These are phyloP conservation scores for Macrotis lagotis DNA, from an alignment of 2,113 vertebrate species.

Conservation along the genomic window DNA sequence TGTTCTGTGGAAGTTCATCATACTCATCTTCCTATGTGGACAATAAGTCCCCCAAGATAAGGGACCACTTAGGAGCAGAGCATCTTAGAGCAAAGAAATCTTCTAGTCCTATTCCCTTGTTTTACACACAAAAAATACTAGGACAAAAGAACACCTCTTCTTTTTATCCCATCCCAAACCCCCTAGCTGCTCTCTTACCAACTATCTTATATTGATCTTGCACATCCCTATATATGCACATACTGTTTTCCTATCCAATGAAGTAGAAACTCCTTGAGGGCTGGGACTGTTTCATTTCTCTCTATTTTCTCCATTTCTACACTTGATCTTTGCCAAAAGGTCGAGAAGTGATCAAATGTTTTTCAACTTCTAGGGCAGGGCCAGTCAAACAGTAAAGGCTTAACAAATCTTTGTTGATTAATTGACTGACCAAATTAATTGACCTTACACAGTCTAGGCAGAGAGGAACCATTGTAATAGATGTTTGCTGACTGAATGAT, in stretches of 20 bases:
- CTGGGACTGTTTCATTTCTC: not conserved
- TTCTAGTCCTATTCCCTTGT: not conserved
- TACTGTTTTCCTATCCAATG: not conserved
- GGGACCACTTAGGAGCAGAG: not conserved
- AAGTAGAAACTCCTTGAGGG: constrained; percentile 3
- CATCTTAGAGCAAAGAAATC: not conserved
- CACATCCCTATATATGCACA: not conserved
- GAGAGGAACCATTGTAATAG: constrained; percentile 24
- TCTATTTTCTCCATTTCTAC: too few species aligned
- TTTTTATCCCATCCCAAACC: too few species aligned
- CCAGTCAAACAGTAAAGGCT: not conserved
- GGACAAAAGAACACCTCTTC: not conserved
- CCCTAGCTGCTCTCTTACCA: not conserved
- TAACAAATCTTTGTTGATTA: not conserved
- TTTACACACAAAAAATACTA: not conserved
- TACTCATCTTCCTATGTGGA: not conserved
- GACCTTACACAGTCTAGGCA: constrained; percentile 11
- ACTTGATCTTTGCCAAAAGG: too few species aligned
- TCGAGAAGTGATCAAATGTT: too few species aligned
- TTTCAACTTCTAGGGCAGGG: not conserved
- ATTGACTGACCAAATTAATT: too few species aligned
- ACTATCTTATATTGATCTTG: not conserved
- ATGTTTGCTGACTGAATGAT: constrained; percentile 5
- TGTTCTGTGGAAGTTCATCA: not conserved
- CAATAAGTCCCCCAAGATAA: not conserved